Conservation (phyloP, 2,113 vertebrate species). For the Dinomys branickii region DNA sequence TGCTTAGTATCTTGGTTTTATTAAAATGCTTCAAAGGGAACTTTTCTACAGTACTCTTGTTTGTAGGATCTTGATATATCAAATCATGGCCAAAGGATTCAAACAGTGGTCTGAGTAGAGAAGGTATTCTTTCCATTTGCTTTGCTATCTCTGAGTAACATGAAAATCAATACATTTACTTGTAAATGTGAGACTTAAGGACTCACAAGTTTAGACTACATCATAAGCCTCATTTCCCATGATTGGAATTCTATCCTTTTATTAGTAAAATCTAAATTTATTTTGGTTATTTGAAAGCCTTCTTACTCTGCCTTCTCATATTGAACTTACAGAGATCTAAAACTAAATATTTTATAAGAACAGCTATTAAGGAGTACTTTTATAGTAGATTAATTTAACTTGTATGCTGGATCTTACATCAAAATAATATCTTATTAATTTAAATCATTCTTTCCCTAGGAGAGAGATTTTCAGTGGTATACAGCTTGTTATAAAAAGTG, state of each 20-base stretch:
- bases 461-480: not conserved
- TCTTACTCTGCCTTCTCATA: not conserved
- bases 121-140: not conserved
- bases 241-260: not conserved
- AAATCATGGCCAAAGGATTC: not conserved
- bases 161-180: not conserved
- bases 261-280: not conserved
- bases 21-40: not conserved
- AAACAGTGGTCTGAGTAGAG: not conserved
- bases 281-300: not conserved
- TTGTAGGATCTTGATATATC: not conserved
- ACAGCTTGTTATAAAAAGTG: not conserved
- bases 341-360: not conserved
- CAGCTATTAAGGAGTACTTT: not conserved
- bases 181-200: not conserved
- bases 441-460: constrained; percentile 2
- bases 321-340: not conserved
- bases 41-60: not conserved
- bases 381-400: not conserved
- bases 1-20: not conserved
- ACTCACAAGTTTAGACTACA: not conserved
- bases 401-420: not conserved
- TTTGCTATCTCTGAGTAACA: not conserved
- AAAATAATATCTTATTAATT: constrained; percentile 2
- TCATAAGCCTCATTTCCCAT: not conserved